These are phyloP conservation scores for Trichonephila clavipes DNA, from an alignment of 1,140 invertebrate species.

Conservation along the genomic window DNA sequence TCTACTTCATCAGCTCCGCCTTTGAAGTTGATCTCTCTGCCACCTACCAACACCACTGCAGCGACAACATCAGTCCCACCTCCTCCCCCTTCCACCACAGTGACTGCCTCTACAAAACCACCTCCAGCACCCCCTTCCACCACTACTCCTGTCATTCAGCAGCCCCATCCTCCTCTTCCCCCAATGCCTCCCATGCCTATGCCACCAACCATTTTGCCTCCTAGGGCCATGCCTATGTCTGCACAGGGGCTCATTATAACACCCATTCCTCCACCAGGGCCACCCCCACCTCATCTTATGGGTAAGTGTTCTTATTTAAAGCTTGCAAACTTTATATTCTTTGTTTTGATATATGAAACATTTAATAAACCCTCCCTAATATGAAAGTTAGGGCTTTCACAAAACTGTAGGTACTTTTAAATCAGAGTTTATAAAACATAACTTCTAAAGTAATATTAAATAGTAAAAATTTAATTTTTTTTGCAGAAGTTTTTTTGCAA, in stretches of 20 bases:
- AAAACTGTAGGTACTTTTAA: too few species aligned
- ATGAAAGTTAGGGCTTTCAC: too few species aligned
- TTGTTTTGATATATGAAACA: too few species aligned
- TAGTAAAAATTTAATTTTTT: too few species aligned
- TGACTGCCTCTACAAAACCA: slow-evolving; percentile 75
- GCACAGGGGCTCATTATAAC: slow-evolving; percentile 77
- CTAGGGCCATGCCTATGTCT: slow-evolving; percentile 71
- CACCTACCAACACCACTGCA: slow-evolving; percentile 39
- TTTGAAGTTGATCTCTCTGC: slow-evolving; percentile 31
- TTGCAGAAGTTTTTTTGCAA: too few species aligned
- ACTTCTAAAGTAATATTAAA: too few species aligned
- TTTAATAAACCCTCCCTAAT: too few species aligned
- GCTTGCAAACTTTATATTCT: too few species aligned
- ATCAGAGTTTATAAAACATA: too few species aligned
- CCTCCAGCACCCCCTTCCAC: slow-evolving; percentile 78
- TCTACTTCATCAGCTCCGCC: slow-evolving; percentile 49
- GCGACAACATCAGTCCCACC: slow-evolving; percentile 67
- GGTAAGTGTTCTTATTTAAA: slow-evolving; percentile 80
- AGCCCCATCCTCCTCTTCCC: slow-evolving; percentile 78
- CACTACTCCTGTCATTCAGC: slow-evolving; percentile 29
- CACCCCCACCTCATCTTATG: slow-evolving; percentile 84
- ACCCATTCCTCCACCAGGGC: slow-evolving; percentile 82
- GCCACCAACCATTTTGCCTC: slow-evolving; percentile 78
- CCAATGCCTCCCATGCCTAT: slow-evolving; percentile 83
- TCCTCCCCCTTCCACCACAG: slow-evolving; percentile 67